Evolutionary conservation across 2,797 vertebrate genomes (phyloP).

Genomic region (Lutjanus argentimaculatus): DNA sequence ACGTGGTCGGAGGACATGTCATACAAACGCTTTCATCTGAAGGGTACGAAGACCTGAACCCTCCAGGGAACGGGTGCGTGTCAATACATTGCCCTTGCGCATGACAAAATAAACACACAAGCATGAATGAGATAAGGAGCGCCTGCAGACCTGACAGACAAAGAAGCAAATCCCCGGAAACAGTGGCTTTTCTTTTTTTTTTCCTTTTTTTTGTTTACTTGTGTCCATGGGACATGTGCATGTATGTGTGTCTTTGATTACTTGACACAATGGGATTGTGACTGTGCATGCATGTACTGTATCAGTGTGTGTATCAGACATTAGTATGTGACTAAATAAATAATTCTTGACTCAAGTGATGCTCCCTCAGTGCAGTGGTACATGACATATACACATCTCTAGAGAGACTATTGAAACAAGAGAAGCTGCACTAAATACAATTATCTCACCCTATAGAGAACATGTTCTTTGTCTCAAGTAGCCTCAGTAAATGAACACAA

Average conservation of each 20-base stretch:
- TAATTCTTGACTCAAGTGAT: neutral
- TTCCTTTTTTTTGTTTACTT: neutral
- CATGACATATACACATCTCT: neutral
- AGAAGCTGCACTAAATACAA: neutral
- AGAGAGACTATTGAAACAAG: neutral
- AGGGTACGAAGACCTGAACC: neutral
- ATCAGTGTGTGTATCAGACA: neutral
- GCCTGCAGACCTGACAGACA: neutral
- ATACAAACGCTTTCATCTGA: neutral
- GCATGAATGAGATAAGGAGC: neutral
- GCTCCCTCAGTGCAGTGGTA: neutral
- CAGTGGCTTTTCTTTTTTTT: neutral
- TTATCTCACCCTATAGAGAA: neutral
- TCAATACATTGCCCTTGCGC: neutral
- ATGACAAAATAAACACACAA: neutral
- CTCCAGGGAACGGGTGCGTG: neutral
- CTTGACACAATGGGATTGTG: neutral
- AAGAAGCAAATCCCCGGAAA: neutral
- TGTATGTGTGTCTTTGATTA: neutral
- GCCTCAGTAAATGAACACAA: neutral
- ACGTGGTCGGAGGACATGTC: fast-evolving
- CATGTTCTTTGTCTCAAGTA: neutral
- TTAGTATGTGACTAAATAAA: neutral
- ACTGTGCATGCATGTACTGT: neutral
- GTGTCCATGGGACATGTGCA: too few relatives aligned